Conservation (phyloP, 2,113 vertebrate species). For the Phocoena phocoena region DNA sequence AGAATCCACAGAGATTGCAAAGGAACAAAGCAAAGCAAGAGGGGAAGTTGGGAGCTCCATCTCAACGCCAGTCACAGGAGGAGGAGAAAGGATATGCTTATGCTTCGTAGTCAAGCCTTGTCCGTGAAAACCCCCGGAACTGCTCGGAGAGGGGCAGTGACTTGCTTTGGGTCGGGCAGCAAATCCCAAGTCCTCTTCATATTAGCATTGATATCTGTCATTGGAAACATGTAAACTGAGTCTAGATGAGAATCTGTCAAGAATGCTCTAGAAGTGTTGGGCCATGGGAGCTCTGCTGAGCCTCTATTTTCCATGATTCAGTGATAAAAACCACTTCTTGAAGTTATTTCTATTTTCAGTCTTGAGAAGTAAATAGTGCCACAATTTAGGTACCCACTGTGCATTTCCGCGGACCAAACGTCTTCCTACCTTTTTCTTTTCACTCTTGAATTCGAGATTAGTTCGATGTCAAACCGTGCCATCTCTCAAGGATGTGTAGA, state of each 20-base stretch:
- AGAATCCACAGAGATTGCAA: background rate
- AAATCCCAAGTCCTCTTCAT: background rate
- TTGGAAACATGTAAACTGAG: background rate
- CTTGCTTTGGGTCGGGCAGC: background rate
- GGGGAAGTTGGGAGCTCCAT: no score
- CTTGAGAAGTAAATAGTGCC: background rate
- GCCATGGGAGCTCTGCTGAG: background rate
- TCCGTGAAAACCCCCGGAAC: background rate
- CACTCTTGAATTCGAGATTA: background rate
- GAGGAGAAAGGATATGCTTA: background rate
- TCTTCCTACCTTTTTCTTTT: background rate
- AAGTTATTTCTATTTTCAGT: background rate
- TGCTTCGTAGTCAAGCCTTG: background rate
- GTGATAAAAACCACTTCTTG: background rate
- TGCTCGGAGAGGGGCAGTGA: background rate
- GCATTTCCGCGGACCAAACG: background rate
- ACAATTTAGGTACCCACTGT: background rate
- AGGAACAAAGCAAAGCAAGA: background rate
- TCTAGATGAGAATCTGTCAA: background rate
- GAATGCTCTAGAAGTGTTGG: background rate
- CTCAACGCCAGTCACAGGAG: rapidly evolving
- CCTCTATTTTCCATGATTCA: background rate
- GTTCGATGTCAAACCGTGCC: background rate
- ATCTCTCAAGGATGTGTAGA: background rate
- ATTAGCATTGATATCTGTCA: background rate